A percentile compares a stretch with the other conserved stretches of the same genome.
phyloP scores from a whole-genome alignment of 37 sponge, comb jelly and placozoan genomes.

The Hexactinellida sp. region DNA sequence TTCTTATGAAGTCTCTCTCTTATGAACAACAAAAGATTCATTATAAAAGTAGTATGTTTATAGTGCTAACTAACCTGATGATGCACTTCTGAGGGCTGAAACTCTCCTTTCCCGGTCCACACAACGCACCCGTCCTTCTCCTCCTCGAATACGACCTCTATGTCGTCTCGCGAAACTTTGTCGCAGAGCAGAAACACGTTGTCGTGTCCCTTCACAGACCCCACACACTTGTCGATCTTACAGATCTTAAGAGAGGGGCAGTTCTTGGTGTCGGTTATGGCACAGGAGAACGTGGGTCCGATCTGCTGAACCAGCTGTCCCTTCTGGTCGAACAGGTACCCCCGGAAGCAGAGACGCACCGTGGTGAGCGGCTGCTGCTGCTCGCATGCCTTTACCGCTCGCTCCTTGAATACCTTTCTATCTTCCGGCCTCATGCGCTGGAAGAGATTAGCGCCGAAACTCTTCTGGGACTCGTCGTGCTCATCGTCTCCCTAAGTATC shows the following conservation, averaged over 20 bases:
- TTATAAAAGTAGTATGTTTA: background rate
- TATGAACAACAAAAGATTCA: too few species aligned
- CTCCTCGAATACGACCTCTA: conserved; percentile 2
- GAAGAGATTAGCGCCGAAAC: background rate
- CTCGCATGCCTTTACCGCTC: background rate
- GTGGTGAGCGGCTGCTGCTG: background rate
- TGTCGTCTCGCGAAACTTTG: background rate
- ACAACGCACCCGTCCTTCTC: background rate
- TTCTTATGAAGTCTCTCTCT: too few species aligned
- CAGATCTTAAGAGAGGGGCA: background rate
- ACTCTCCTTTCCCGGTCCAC: background rate
- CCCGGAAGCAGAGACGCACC: background rate
- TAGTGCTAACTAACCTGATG: background rate
- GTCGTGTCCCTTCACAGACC: background rate
- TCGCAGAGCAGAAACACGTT: background rate
- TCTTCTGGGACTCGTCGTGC: conserved; percentile 1
- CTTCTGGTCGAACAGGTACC: background rate
- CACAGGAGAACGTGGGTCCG: background rate
- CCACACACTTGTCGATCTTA: conserved; percentile 12
- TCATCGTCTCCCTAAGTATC: background rate
- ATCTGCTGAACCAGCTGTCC: background rate
- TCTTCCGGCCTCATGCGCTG: background rate
- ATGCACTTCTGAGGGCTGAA: conserved; percentile 14
- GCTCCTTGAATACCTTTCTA: background rate
- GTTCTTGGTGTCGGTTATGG: conserved; percentile 14